phyloP scores from a whole-genome alignment of 2,888 invertebrate genomes.

The Phania funesta region DNA sequence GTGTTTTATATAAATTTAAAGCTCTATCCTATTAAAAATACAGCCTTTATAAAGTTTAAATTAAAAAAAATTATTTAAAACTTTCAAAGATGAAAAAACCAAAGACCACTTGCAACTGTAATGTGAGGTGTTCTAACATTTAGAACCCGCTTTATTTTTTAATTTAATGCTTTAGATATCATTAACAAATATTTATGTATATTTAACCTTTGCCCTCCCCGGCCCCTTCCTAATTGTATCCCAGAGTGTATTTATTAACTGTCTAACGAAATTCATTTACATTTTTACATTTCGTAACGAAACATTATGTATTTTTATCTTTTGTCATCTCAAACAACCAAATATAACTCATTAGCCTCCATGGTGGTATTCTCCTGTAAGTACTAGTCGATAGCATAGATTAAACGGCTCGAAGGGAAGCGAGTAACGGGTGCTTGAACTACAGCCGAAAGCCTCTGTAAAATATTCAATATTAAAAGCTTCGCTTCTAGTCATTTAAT shows the following conservation, averaged over 20 bases:
- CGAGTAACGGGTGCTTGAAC: background rate
- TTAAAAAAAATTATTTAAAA: background rate
- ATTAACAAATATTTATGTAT: background rate
- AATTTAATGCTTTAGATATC: constrained; percentile 37
- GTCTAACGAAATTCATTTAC: constrained; percentile 41
- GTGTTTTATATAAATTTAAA: too few relatives aligned
- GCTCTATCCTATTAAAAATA: too few relatives aligned
- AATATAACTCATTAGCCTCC: constrained; percentile 85
- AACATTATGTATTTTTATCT: constrained; percentile 66
- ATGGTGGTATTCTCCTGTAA: constrained; percentile 97
- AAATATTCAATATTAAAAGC: background rate
- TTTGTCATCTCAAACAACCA: constrained; percentile 58
- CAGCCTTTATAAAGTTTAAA: too few relatives aligned
- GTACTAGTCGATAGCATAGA: constrained; percentile 80
- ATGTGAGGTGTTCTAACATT: background rate
- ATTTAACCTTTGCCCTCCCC: background rate
- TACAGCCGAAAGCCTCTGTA: background rate
- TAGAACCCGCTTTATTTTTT: constrained; percentile 1
- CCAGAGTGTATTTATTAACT: constrained; percentile 1
- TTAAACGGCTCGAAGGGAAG: constrained; percentile 22
- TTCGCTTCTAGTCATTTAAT: constrained; percentile 25
- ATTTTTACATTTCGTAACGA: constrained; percentile 60
- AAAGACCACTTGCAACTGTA: background rate
- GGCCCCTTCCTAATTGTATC: constrained; percentile 6
- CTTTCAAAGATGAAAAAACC: background rate